Evolutionary conservation across 2,797 vertebrate genomes (phyloP).

Genomic region (Staurois parvus): DNA sequence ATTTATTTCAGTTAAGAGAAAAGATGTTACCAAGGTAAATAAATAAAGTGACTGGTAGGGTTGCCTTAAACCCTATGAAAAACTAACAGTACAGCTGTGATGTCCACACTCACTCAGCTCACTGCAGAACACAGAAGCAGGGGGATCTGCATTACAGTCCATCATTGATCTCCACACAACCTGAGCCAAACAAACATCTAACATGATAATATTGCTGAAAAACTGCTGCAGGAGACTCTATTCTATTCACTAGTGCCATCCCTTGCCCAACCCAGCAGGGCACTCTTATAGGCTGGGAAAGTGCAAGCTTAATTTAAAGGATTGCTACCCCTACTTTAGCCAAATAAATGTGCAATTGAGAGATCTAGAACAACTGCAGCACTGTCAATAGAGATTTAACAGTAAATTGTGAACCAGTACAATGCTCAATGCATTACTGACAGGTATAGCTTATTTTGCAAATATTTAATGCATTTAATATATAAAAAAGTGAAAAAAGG

Average conservation of each 20-base stretch:
- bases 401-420: neutral
- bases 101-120: neutral
- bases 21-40: neutral
- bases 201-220: neutral
- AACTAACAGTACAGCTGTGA: neutral
- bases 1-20: neutral
- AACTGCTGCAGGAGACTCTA: neutral
- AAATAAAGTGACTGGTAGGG: neutral
- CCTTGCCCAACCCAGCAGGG: neutral
- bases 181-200: neutral
- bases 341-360: slow-evolving; percentile 22
- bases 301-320: neutral
- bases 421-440: slow-evolving; percentile 30
- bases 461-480: slow-evolving; percentile 54
- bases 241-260: neutral
- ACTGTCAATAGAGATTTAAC: slow-evolving; percentile 7
- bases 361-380: slow-evolving; percentile 12
- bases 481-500: slow-evolving; percentile 39
- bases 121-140: neutral
- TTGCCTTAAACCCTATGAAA: neutral
- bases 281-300: neutral
- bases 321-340: neutral
- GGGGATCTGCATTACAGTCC: neutral
- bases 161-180: neutral
- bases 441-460: slow-evolving; percentile 38